Evolutionary conservation across 2,113 vertebrate genomes (phyloP).

Genomic region (Callospermophilus lateralis): DNA sequence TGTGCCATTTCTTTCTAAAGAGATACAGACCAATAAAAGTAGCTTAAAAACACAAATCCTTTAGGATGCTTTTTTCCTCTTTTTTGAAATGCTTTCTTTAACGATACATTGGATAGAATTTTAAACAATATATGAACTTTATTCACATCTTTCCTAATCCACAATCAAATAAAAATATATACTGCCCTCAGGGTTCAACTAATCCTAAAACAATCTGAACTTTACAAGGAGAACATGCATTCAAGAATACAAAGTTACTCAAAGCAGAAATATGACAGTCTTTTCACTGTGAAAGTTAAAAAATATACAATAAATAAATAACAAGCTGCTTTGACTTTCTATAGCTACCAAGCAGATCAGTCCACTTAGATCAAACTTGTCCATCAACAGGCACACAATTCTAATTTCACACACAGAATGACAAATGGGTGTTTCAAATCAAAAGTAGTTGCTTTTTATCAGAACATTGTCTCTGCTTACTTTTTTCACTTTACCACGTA

Average conservation of each 20-base stretch:
- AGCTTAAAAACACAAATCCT: background rate
- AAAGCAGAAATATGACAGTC: constrained; percentile 22
- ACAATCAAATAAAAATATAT: constrained; percentile 45
- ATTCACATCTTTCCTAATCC: background rate
- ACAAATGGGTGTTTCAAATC: background rate
- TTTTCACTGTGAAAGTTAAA: background rate
- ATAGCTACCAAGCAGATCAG: background rate
- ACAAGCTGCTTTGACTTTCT: background rate
- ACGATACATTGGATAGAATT: background rate
- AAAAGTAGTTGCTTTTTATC: background rate
- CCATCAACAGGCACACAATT: background rate
- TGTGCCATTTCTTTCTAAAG: background rate
- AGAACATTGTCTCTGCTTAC: background rate
- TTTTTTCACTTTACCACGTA: background rate
- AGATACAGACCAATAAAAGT: background rate
- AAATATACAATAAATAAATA: background rate
- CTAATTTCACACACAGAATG: background rate
- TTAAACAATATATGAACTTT: background rate
- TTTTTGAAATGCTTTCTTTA: background rate
- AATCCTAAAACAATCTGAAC: constrained; percentile 44
- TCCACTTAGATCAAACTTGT: background rate
- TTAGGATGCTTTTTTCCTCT: background rate
- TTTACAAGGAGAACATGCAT: background rate
- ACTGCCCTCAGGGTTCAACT: constrained; percentile 5
- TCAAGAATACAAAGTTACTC: background rate